Evolutionary conservation across 2,113 vertebrate genomes (phyloP), one percentile per base, ranked within the genome.

Genomic region (Protobothrops flavoviridis): DNA sequence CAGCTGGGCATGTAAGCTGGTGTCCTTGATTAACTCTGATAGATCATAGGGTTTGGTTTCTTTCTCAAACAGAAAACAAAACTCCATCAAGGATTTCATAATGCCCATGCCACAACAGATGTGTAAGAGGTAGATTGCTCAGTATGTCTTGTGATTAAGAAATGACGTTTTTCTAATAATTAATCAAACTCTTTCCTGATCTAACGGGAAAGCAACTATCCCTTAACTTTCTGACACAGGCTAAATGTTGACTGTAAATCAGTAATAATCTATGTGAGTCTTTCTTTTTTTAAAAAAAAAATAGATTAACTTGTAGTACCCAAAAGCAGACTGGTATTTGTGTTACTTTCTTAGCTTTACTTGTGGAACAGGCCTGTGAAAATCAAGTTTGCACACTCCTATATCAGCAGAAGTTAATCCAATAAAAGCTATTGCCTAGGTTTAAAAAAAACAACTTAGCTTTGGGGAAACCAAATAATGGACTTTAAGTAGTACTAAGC

Each of bases 391-490:
- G 53, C 52, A 45, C 50, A 89, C 39, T 89, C 87, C 64, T 23
- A 29, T 81, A 93, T 85, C n/a, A 39, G 57, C 87, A 61, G 8
- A 90, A 86, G n/a, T 48, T 86, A 90, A 86, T 93, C 92, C 92
- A 93, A 93, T 93, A 93, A 93, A 69, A 93, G 55, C 92, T 61
- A 39, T 93, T 59, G 88, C 29, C 26, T 90, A 53, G n/a, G 29
- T n/a, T n/a, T 90, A 29, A 39, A 74, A 39, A 50, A 8, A 50
- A 50, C 48, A 50, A 50, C 20, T 56, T 90, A 52, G 56, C 74
- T 86, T 90, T 86, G 24, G 29, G 43, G 53, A 90, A n/a, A n/a
- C 69, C 50, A 29, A 93, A n/a, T 90, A 85, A 93, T 93, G 88
- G 74, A 85, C 39, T 93, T 81, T 93, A 85, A 92, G 88, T 85